phyloP scores from a whole-genome alignment of 2,113 vertebrate genomes.

The Onychostoma macrolepis region DNA sequence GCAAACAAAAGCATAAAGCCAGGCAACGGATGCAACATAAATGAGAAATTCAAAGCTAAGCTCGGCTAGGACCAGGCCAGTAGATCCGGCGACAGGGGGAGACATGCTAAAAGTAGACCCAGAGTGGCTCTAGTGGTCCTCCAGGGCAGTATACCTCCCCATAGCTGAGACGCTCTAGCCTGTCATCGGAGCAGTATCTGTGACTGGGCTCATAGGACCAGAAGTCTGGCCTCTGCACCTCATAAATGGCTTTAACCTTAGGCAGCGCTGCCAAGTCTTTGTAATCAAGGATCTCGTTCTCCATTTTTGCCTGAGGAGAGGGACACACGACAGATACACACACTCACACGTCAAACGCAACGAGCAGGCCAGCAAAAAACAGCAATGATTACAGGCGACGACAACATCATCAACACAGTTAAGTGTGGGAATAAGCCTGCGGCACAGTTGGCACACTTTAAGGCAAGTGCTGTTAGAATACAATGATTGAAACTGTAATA shows the following conservation, averaged over 20 bases:
- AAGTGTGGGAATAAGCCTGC: slow-evolving; percentile 9
- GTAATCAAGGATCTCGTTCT: slow-evolving; percentile 99
- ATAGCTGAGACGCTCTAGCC: slow-evolving; percentile 95
- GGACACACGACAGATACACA: slow-evolving; percentile 61
- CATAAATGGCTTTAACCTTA: slow-evolving; percentile 99
- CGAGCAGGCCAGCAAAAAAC: slow-evolving; percentile 52
- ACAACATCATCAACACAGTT: slow-evolving; percentile 44
- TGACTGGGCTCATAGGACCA: slow-evolving; percentile 94
- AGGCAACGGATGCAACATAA: slow-evolving; percentile 24
- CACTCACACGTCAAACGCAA: slow-evolving; percentile 64
- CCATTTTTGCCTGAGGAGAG: slow-evolving; percentile 95
- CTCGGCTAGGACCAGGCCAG: slow-evolving; percentile 37
- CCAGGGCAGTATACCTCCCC: slow-evolving; percentile 87
- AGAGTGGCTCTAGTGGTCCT: slow-evolving; percentile 42
- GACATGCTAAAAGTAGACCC: slow-evolving; percentile 49
- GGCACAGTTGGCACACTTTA: not conserved
- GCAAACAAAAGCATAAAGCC: slow-evolving; percentile 27
- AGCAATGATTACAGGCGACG: slow-evolving; percentile 51
- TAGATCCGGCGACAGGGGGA: slow-evolving; percentile 16
- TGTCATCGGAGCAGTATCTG: slow-evolving; percentile 95
- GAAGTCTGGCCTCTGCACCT: slow-evolving; percentile 96
- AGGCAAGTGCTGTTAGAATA: not conserved
- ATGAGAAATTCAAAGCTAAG: slow-evolving; percentile 32
- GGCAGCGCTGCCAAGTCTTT: slow-evolving; percentile 98
- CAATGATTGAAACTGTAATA: not conserved